Evolutionary conservation across 2,797 vertebrate genomes (phyloP).

Genomic region (Sebastiscus albofasciatus): DNA sequence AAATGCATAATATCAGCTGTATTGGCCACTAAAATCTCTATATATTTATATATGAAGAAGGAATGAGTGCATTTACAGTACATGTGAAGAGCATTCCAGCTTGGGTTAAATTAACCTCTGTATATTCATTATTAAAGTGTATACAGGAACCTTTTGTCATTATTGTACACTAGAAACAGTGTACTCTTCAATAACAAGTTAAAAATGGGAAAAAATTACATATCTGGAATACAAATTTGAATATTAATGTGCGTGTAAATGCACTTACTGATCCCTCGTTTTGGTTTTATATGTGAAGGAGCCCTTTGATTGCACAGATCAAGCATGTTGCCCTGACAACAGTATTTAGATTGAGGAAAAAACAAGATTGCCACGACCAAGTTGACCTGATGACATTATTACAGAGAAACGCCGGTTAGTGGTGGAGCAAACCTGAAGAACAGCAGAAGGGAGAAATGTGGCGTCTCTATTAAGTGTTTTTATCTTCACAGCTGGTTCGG

Average conservation of each 20-base stretch:
- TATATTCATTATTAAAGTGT: neutral
- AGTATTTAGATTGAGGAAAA: slow-evolving; percentile 4
- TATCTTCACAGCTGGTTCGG: slow-evolving; percentile 4
- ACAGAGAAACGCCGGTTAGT: neutral
- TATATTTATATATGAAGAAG: neutral
- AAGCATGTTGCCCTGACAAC: slow-evolving; percentile 23
- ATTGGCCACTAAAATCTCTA: slow-evolving; percentile 22
- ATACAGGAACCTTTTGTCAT: neutral
- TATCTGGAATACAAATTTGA: neutral
- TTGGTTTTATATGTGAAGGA: slow-evolving; percentile 56
- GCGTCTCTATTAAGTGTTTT: neutral
- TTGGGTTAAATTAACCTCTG: neutral
- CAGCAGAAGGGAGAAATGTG: neutral
- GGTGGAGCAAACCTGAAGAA: neutral
- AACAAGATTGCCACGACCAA: neutral
- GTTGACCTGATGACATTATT: slow-evolving; percentile 33
- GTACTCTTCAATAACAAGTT: neutral
- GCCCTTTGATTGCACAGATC: slow-evolving; percentile 66
- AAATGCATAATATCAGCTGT: slow-evolving; percentile 46
- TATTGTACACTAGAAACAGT: neutral
- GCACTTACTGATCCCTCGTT: slow-evolving; percentile 30
- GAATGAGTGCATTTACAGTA: slow-evolving; percentile 15
- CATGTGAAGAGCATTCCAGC: neutral
- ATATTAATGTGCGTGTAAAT: slow-evolving; percentile 12
- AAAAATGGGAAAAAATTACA: neutral